Evolutionary conservation across 2,888 invertebrate genomes (phyloP), one percentile per base, ranked within the genome.

Genomic region (Nezara viridula): DNA sequence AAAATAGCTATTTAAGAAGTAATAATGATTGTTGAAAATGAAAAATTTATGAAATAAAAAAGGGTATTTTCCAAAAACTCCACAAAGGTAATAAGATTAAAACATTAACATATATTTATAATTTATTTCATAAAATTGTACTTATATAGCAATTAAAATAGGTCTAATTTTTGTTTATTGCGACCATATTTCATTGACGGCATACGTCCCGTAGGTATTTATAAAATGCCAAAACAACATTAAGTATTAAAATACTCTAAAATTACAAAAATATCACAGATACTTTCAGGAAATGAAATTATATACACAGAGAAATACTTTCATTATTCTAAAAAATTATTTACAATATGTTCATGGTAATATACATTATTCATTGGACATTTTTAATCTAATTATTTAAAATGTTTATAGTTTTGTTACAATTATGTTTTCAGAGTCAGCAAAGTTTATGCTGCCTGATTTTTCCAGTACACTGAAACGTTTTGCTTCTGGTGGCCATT

Each of bases 401-500:
- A 60, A 27, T 86, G 2, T 88, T 81, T 50, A 88, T n/a, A 88
- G 50, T 44, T 88, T 88, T n/a, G 88, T 88, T 24, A 81, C 49
- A 47, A 88, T 52, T 16, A 81, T 27, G 40, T 77, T 88, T 24
- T 88, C 55, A 16, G 81, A 77, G 19, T 88, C 88, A 10, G 88
- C 85, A 88, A 88, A 88, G 32, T 88, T 21, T 9, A 88, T 37
- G 24, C 88, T 88, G 19, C 85, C 85, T 24, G 81, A 50, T 32
- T 88, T 88, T 52, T 88, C 44, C 10, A 88, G 24, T 16, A 88
- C 49, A 52, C 88, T 88, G 77, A 88, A 88, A 6, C 88, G 44
- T 85, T 88, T 88, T 27, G 44, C 40, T 85, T 55, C 37, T 7
- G 88, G 88, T 14, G 88, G 88, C 88, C 88, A 88, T n/a, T 85